These are phyloP conservation scores for Vipera latastei DNA, from an alignment of 2,797 vertebrate species.

Conservation along the genomic window DNA sequence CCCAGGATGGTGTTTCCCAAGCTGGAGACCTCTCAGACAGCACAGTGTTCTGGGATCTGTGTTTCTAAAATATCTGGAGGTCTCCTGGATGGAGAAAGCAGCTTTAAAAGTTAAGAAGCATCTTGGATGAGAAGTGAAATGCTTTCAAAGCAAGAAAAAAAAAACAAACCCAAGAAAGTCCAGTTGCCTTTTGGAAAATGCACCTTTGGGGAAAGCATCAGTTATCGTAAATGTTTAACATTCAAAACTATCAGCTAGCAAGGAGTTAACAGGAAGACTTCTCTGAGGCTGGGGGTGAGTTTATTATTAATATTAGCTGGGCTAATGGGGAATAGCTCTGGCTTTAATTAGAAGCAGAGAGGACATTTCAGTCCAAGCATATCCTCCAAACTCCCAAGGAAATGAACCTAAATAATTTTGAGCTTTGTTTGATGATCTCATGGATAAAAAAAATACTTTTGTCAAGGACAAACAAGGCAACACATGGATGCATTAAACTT, in stretches of 20 bases:
- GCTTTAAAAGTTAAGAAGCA: neutral
- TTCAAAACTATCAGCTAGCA: neutral
- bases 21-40: neutral
- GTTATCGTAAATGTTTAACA: neutral
- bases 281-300: neutral
- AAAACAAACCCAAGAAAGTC: neutral
- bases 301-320: neutral
- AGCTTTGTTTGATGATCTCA: neutral
- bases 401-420: neutral
- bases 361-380: neutral
- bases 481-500: neutral
- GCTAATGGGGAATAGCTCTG: neutral
- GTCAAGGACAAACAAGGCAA: neutral
- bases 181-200: neutral
- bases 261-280: neutral
- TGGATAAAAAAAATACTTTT: neutral
- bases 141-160: neutral
- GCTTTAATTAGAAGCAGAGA: neutral
- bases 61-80: neutral
- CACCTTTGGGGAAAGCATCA: neutral
- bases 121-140: neutral
- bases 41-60: neutral
- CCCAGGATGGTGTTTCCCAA: neutral
- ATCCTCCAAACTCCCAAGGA: neutral
- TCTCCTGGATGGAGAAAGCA: neutral